These are phyloP conservation scores for Whitmania pigra DNA, from an alignment of 1,140 invertebrate genomes.

Conservation along the genomic window DNA sequence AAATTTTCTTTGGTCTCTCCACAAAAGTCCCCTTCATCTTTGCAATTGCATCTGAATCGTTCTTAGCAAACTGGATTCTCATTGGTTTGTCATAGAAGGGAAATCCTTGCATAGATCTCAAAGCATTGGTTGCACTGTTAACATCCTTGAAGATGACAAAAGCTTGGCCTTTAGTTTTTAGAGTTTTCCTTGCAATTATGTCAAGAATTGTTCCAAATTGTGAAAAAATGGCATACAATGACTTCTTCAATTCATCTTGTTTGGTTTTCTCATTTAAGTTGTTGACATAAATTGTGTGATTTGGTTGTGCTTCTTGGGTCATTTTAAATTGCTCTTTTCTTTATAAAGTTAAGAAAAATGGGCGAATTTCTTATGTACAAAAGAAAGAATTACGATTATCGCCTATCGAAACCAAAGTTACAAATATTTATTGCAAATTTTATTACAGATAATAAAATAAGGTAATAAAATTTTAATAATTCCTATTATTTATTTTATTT, in stretches of 20 bases:
- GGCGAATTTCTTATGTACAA: too few relatives aligned
- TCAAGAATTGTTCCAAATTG: conserved; percentile 98
- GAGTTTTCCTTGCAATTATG: conserved; percentile 90
- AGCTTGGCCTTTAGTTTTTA: conserved; percentile 97
- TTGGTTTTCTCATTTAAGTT: conserved; percentile 99
- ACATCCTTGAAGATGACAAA: conserved; percentile 99
- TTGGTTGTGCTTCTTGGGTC: conserved; percentile 64
- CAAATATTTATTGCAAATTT: too few relatives aligned
- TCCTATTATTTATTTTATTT: too few relatives aligned
- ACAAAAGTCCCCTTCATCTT: conserved; percentile 94
- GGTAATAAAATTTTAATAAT: too few relatives aligned
- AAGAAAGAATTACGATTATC: too few relatives aligned
- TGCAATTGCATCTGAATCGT: conserved; percentile 83
- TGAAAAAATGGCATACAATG: conserved; percentile 95
- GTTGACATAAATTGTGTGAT: conserved; percentile 98
- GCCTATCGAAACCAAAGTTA: too few relatives aligned
- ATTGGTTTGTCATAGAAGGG: conserved; percentile 99
- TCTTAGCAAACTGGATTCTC: conserved; percentile 89
- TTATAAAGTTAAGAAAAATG: too few relatives aligned
- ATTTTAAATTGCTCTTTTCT: not conserved
- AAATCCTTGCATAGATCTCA: conserved; percentile 95
- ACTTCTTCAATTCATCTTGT: conserved; percentile 95
- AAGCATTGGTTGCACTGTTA: conserved; percentile 82
- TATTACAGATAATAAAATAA: too few relatives aligned
- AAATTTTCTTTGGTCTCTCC: conserved; percentile 65